Conservation (phyloP, 2,797 vertebrate species). For the Aldrovandia affinis region DNA sequence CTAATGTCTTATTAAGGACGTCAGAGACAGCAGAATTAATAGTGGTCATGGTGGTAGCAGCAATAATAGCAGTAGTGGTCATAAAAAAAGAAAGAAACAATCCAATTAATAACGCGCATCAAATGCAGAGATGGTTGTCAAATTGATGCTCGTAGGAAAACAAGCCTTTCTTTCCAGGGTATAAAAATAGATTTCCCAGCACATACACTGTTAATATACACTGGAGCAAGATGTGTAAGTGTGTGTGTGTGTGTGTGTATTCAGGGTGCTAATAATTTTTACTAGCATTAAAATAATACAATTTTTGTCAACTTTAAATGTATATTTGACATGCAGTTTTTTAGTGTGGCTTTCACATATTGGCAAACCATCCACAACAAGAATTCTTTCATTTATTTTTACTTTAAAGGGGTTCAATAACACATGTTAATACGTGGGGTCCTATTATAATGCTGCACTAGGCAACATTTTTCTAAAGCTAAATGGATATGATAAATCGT, state of each 20-base stretch:
- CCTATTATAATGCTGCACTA: too few species aligned
- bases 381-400: too few species aligned
- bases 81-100: slow-evolving; percentile 47
- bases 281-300: neutral
- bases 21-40: slow-evolving; percentile 50
- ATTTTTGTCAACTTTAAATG: too few species aligned
- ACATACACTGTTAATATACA: slow-evolving; percentile 22
- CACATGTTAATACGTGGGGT: too few species aligned
- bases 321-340: too few species aligned
- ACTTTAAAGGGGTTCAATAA: too few species aligned
- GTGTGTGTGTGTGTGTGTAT: neutral
- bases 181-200: slow-evolving; percentile 28
- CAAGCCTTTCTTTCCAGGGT: neutral
- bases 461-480: too few species aligned
- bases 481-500: too few species aligned
- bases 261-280: neutral
- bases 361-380: too few species aligned
- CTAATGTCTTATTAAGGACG: slow-evolving; percentile 16
- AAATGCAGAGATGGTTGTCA: slow-evolving; percentile 38
- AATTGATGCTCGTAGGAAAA: slow-evolving; percentile 15
- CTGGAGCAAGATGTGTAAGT: neutral
- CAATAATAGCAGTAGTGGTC: slow-evolving; percentile 33
- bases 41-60: slow-evolving; percentile 51
- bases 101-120: slow-evolving; percentile 41
- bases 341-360: too few species aligned